Evolutionary conservation across 2,888 invertebrate genomes (phyloP).

Genomic region (Ochropacha duplaris): DNA sequence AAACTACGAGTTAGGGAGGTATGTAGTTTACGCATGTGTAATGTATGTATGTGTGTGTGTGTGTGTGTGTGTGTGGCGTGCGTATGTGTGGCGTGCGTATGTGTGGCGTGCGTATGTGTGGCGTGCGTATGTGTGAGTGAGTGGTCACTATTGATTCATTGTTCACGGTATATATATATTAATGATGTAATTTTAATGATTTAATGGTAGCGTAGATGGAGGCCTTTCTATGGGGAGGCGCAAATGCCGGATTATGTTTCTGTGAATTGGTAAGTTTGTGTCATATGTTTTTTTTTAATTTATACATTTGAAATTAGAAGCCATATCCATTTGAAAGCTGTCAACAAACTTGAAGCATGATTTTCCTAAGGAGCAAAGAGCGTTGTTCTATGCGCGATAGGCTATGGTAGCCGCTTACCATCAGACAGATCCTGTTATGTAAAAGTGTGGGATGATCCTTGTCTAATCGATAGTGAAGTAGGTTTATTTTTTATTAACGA

Average conservation of each 20-base stretch:
- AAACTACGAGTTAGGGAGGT: constrained; percentile 59
- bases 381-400: no score
- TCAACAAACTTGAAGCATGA: no score
- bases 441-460: no score
- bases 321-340: no score
- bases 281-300: constrained; percentile 12
- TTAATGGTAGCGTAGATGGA: constrained; percentile 44
- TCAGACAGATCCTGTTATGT: no score
- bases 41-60: constrained; percentile 18
- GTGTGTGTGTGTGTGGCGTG: constrained; percentile 4
- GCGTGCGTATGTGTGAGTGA: constrained; percentile 5
- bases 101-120: constrained; percentile 28
- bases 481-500: no score
- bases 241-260: constrained; percentile 58
- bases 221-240: constrained; percentile 46
- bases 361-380: no score
- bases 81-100: constrained; percentile 50
- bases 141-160: constrained; percentile 7
- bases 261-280: constrained; percentile 65
- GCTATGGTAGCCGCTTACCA: no score
- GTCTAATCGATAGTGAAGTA: no score
- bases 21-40: constrained; percentile 49
- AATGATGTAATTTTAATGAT: constrained; percentile 35
- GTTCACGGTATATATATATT: constrained; percentile 24
- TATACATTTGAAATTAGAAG: background rate